Evolutionary conservation across 2,797 vertebrate species (phyloP), one percentile per base, ranked within the genome.

Genomic region (Rhincodon typus): DNA sequence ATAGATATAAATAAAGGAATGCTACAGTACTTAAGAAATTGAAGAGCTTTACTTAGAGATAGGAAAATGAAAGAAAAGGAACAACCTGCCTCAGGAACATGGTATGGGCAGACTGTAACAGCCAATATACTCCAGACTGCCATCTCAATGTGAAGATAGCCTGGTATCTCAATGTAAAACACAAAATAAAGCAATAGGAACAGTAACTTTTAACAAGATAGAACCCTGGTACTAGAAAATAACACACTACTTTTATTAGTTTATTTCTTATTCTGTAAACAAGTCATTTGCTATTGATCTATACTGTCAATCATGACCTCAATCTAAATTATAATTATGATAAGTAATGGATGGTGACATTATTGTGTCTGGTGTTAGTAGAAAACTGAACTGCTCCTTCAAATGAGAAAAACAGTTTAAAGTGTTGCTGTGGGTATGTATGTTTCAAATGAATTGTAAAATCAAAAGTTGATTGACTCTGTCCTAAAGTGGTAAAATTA

Each of bases 391-490:
- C 62, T 84, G 42, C 38, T 38, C 90, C 38, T 69, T 69, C 6
- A n/a, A 38, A 93, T 93, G 7, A 69, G 90, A 38, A 38, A 50
- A 42, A 17, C 34, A 0, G 46, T 95, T 23, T 50, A 94, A 74
- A 34, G 46, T 46, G 42, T 74, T 74, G 94, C 38, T 34, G 70
- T 53, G 94, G 74, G 15, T 70, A 77, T 8, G 74, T 70, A 77
- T 95, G 69, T 77, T 74, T 95, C 70, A 77, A 95, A 25, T 17
- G 27, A 95, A 77, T 17, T 34, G 94, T 25, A 72, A 50, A 95
- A 53, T 21, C 69, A 50, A 77, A 95, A 77, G 74, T 53, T 34
- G 38, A 95, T 53, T 77, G 38, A 77, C 27, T 91, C 88, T 62
- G 30, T 91, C 70, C 70, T 74, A 95, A 95, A 50, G 46, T 57